phyloP scores from a whole-genome alignment of 2,797 vertebrate genomes.

The Mastacembelus armatus region DNA sequence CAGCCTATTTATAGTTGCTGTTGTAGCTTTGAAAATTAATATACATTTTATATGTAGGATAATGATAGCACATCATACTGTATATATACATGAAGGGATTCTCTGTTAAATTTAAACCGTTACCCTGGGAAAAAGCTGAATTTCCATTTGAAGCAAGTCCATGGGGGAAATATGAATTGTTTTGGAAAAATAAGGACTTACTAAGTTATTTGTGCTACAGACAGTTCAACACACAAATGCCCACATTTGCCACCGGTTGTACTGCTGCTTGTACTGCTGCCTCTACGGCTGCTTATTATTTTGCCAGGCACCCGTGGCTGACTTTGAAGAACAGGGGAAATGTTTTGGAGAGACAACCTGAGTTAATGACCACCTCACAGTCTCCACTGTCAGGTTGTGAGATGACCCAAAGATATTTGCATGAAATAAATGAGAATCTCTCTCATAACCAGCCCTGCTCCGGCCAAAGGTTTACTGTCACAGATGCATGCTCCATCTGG shows the following conservation, averaged over 20 bases:
- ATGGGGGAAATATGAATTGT: conserved; percentile 5
- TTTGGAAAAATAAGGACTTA: not conserved
- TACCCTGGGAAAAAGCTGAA: not conserved
- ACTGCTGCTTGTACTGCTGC: not conserved
- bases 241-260: no score
- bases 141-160: conserved; percentile 29
- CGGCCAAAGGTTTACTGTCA: conserved; percentile 81
- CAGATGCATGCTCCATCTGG: conserved; percentile 84
- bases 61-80: conserved; percentile 17
- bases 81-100: not conserved
- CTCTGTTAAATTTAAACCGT: conserved; percentile 2
- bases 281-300: conserved; percentile 15
- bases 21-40: conserved; percentile 35
- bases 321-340: conserved; percentile 38
- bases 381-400: conserved; percentile 75
- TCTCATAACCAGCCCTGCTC: conserved; percentile 68
- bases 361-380: conserved; percentile 66
- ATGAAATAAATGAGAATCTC: conserved; percentile 83
- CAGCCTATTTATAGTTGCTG: conserved; percentile 43
- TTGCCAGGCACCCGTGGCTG: conserved; percentile 36
- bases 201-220: conserved; percentile 14
- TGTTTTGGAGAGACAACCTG: conserved; percentile 56
- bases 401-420: conserved; percentile 77
- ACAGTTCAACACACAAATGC: conserved; percentile 8
- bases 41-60: conserved; percentile 17